Base-by-base conservation (phyloP, 2,888 invertebrate species). In the Odontomyia ornata region DNA sequence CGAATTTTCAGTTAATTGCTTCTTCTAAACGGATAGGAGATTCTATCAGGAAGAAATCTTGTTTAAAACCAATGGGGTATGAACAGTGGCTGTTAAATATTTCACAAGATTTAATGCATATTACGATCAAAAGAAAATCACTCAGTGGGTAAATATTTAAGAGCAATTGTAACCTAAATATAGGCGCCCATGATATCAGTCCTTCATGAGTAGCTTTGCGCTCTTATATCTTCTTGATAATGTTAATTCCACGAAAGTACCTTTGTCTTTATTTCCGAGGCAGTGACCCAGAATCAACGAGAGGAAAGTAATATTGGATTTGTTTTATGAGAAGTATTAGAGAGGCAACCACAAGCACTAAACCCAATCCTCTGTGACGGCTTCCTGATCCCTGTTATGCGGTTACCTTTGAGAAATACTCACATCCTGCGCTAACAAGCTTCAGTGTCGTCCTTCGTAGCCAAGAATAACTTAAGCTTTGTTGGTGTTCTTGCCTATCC, bases 251-350 rank as follows among this genome's bases (percentile, higher is more conserved):
- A 36, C 25, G 28, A 72, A 60, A 57, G 72, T 56, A 56, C 56
- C 72, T 52, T 56, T 56, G 52, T 56, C 56, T 11, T 30, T 60
- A 72, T 72, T 73, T 57, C 57, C 30, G 13, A 21, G 27, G 57
- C 73, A 73, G 18, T 30, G 36, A 60, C 73, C 73, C 73, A 60
- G 57, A 28, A 72, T 52, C n/a, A 28, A 57, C 15, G 73, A 73
- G n/a, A n/a, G 23, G 57, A 57, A 30, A 30, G 36, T 57, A 57
- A 73, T 73, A 73, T 73, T 73, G 73, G 73, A 57, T 73, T 73
- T 57, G 73, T 73, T 73, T 73, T 73, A 60, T 57, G 43, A 73
- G 25, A 21, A 47, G 69, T 69, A 30, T 69, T 69, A 73, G 36
- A 72, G 13, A 27, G 57, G 21, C 25, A 60, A 36, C 73, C 73